These are phyloP conservation scores for Cololabis saira DNA, from an alignment of 2,113 vertebrate species.

Conservation along the genomic window DNA sequence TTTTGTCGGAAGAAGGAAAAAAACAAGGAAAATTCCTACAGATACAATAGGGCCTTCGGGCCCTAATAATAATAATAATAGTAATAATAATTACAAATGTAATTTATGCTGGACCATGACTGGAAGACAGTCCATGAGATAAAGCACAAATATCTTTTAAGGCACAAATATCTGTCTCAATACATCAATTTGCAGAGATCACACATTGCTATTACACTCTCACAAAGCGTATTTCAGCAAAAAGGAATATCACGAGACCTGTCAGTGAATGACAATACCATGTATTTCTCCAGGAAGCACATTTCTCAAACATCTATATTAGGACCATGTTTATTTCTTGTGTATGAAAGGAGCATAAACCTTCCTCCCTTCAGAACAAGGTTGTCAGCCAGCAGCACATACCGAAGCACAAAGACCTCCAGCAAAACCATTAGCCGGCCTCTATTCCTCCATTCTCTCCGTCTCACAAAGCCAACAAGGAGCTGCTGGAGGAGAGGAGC, in stretches of 20 bases:
- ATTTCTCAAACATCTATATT: not conserved
- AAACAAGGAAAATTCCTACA: no score
- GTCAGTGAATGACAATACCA: not conserved
- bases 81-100: no score
- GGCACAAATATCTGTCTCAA: not conserved
- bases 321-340: constrained; percentile 18
- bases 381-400: constrained; percentile 53
- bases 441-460: constrained; percentile 28
- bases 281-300: not conserved
- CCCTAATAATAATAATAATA: no score
- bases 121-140: no score
- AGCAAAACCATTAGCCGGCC: constrained; percentile 33
- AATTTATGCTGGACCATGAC: no score
- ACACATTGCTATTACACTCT: not conserved
- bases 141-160: not conserved
- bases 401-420: constrained; percentile 57
- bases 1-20: no score
- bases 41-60: no score
- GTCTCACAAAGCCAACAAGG: constrained; percentile 46
- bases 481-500: constrained; percentile 33
- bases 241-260: not conserved
- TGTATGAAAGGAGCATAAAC: constrained; percentile 4
- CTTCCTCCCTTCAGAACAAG: not conserved
- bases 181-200: not conserved
- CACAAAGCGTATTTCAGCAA: not conserved